A percentile compares a stretch with the other conserved stretches of the same genome.
Evolutionary conservation across 1,140 invertebrate genomes (phyloP).

Genomic region (Melipona quadrifasciata): DNA sequence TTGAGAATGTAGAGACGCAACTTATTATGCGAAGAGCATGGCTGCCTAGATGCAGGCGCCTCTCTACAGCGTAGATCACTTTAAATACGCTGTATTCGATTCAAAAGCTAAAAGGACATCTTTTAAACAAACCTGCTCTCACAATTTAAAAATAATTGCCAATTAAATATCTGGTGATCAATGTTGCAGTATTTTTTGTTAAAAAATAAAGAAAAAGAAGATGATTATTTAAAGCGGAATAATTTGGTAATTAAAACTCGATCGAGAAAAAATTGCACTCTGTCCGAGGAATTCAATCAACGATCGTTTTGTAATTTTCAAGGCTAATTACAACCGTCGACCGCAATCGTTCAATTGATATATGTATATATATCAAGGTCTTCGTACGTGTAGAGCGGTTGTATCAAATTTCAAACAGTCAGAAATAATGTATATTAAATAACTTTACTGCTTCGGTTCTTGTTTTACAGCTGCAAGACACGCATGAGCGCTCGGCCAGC

Average conservation of each 20-base stretch:
- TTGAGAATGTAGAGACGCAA: neutral
- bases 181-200: neutral
- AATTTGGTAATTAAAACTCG: neutral
- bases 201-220: too few species aligned
- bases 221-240: neutral
- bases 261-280: neutral
- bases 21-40: too few species aligned
- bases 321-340: neutral
- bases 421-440: neutral
- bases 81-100: neutral
- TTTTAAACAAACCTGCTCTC: neutral
- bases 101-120: too few species aligned
- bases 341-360: neutral
- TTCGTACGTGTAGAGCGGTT: neutral
- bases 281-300: too few species aligned
- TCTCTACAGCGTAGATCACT: neutral
- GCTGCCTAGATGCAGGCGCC: neutral
- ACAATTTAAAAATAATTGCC: neutral
- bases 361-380: neutral
- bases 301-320: neutral
- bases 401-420: neutral
- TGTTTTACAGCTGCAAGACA: conserved; percentile 7
- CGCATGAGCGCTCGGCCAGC: conserved; percentile 3
- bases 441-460: neutral
- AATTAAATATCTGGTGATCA: neutral